Percentiles rank a stretch among this genome's conserved stretches.
Conservation (phyloP, 2,888 invertebrate genomes). For the Sarcophaga rosellei region DNA sequence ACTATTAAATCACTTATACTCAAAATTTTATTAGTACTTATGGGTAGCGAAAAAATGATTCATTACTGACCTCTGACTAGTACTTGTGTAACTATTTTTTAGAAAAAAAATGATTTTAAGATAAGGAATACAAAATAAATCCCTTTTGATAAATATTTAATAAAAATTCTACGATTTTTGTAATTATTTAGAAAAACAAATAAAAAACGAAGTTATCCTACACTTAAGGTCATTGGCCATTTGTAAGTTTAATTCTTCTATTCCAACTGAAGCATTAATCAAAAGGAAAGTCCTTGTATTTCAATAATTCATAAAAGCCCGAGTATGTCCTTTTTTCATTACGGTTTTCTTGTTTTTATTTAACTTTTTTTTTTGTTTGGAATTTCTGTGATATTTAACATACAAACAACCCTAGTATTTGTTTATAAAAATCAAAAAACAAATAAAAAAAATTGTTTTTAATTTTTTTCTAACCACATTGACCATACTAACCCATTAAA, state of each 20-base stretch:
- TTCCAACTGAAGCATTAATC: neutral
- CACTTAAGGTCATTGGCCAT: neutral
- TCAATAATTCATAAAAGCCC: slow-evolving; percentile 43
- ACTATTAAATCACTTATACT: too few species aligned
- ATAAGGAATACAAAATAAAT: too few species aligned
- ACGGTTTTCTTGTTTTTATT: neutral
- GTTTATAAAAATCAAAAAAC: neutral
- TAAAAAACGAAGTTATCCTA: neutral
- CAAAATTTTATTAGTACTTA: too few species aligned
- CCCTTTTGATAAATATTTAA: too few species aligned
- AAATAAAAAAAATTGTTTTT: neutral
- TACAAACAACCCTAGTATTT: slow-evolving; percentile 13
- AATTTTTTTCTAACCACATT: neutral
- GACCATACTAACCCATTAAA: slow-evolving; percentile 47
- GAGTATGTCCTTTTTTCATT: slow-evolving; percentile 46
- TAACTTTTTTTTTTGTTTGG: neutral
- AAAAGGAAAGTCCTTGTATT: slow-evolving; percentile 23
- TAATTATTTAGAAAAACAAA: neutral
- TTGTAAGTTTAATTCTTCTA: neutral
- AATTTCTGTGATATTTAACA: neutral
- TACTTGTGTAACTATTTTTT: too few species aligned
- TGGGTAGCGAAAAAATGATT: too few species aligned
- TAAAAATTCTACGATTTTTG: too few species aligned
- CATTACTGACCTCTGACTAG: too few species aligned
- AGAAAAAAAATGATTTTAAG: too few species aligned